A percentile compares a stretch with the other conserved stretches of the same genome.
Conservation (phyloP, 2,113 vertebrate species). For the Thunnus thynnus region DNA sequence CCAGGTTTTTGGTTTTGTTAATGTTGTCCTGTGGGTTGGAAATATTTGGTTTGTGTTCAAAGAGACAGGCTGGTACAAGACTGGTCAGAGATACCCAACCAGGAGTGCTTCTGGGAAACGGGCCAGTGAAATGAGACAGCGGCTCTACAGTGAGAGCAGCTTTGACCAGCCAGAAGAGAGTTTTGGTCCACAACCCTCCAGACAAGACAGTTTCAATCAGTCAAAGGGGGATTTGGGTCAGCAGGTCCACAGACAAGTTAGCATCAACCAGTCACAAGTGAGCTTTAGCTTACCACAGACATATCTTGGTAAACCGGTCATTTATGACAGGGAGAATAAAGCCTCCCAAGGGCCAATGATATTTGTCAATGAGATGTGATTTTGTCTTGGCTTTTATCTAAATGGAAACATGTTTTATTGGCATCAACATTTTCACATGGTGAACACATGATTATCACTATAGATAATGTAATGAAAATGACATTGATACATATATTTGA, state of each 20-base stretch:
- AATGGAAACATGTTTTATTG: background rate
- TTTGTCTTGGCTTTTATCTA: background rate
- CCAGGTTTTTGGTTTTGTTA: constrained; percentile 97
- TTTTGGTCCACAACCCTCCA: constrained; percentile 51
- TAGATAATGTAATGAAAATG: too few relatives aligned
- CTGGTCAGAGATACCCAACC: constrained; percentile 88
- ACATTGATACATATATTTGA: too few relatives aligned
- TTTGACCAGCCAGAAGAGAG: constrained; percentile 80
- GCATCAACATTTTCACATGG: background rate
- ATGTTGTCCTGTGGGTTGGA: constrained; percentile 96
- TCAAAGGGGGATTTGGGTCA: constrained; percentile 87
- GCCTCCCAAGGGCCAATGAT: constrained; percentile 88
- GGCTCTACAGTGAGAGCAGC: constrained; percentile 88
- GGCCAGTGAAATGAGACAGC: constrained; percentile 88
- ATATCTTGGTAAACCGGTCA: constrained; percentile 80
- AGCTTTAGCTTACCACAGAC: constrained; percentile 83
- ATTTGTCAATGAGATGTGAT: constrained; percentile 92
- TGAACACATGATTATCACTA: too few relatives aligned
- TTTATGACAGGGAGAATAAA: constrained; percentile 85
- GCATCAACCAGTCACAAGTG: constrained; percentile 67
- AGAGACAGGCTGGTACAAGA: constrained; percentile 98
- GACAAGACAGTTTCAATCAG: constrained; percentile 66
- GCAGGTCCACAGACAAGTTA: constrained; percentile 66
- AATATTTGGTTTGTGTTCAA: constrained; percentile 99
- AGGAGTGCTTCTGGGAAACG: constrained; percentile 92